Percentiles rank a stretch among this genome's conserved stretches.
phyloP scores from a whole-genome alignment of 2,888 invertebrate genomes.

The Minunthozetes semirufus region DNA sequence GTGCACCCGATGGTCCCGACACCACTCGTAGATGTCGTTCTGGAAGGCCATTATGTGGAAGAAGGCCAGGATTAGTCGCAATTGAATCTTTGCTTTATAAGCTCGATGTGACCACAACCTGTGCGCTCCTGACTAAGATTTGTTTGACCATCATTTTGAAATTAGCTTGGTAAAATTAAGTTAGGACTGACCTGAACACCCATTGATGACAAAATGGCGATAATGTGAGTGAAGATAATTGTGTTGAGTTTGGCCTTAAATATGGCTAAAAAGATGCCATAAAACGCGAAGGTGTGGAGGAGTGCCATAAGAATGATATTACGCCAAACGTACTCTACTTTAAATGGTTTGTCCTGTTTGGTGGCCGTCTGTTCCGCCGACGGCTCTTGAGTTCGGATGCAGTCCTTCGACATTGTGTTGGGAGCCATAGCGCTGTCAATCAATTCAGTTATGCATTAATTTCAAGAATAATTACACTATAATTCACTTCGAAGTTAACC shows the following conservation, averaged over 20 bases:
- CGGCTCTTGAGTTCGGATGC: neutral
- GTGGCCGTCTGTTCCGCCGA: neutral
- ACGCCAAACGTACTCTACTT: slow-evolving; percentile 40
- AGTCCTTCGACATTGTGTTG: slow-evolving; percentile 8
- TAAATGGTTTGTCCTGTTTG: neutral
- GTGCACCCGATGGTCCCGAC: slow-evolving; percentile 49
- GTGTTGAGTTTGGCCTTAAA: slow-evolving; percentile 40
- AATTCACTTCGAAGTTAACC: no score
- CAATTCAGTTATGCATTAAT: no score
- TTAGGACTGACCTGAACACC: slow-evolving; percentile 11
- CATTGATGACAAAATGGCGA: slow-evolving; percentile 16
- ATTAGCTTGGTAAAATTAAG: neutral
- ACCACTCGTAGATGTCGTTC: slow-evolving; percentile 49
- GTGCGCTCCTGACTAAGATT: slow-evolving; percentile 64
- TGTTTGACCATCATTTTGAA: no score
- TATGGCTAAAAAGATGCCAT: slow-evolving; percentile 40
- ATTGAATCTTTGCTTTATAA: slow-evolving; percentile 79
- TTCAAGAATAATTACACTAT: no score
- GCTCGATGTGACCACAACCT: slow-evolving; percentile 84
- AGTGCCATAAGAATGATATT: slow-evolving; percentile 40
- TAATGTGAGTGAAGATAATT: slow-evolving; percentile 37
- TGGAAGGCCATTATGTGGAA: slow-evolving; percentile 75
- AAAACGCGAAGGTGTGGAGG: slow-evolving; percentile 39
- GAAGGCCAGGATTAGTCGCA: slow-evolving; percentile 64
- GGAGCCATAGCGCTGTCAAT: slow-evolving; percentile 9